These are phyloP conservation scores for Anguilla pacifica DNA, from an alignment of 2,797 vertebrate genomes.

Conservation along the genomic window DNA sequence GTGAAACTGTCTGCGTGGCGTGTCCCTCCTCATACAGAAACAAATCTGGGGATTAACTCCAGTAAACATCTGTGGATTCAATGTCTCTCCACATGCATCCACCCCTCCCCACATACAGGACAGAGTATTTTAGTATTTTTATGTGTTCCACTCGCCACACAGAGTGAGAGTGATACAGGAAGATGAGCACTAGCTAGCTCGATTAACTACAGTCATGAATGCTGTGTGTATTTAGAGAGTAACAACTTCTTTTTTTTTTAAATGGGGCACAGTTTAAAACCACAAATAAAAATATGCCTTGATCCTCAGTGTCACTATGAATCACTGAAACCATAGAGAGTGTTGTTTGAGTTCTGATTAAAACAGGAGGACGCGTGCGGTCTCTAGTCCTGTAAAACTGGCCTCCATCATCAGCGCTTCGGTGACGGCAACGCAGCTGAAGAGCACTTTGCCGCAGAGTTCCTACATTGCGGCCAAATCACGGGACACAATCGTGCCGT, in stretches of 20 bases:
- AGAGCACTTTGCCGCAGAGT: background rate
- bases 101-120: background rate
- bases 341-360: background rate
- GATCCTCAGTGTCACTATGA: background rate
- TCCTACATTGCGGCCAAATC: background rate
- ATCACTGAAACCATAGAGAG: background rate
- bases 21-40: background rate
- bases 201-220: background rate
- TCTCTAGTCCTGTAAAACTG: too few relatives aligned
- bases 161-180: background rate
- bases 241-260: background rate
- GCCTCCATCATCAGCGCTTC: background rate
- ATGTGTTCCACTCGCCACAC: background rate
- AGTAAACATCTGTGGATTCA: background rate
- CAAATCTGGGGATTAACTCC: background rate
- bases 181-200: background rate
- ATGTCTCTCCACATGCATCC: background rate
- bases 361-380: background rate
- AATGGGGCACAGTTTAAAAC: background rate
- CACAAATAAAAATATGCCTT: background rate
- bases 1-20: background rate
- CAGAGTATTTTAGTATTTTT: background rate
- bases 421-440: background rate
- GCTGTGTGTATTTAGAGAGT: background rate
- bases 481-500: background rate